phyloP scores from a whole-genome alignment of 1,140 invertebrate genomes.

The Drosophila suzukii region DNA sequence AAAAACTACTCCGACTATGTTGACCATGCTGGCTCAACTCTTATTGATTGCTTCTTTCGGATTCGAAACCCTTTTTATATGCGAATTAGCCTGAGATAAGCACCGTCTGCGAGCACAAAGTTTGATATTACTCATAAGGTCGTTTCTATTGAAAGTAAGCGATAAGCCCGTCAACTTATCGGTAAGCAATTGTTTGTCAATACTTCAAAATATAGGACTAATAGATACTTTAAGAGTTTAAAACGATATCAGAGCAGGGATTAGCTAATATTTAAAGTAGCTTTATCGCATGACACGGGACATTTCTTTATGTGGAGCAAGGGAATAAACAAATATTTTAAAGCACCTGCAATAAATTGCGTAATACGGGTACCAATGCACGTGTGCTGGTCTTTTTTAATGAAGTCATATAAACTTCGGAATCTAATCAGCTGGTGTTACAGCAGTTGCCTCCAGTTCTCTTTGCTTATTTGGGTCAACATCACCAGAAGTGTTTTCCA shows the following conservation, averaged over 20 bases:
- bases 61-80: conserved; percentile 7
- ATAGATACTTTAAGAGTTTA: not conserved
- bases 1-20: conserved; percentile 6
- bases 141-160: not conserved
- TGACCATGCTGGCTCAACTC: conserved; percentile 7
- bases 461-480: not conserved
- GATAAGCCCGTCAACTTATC: not conserved
- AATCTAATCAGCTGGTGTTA: not conserved
- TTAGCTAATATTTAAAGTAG: not conserved
- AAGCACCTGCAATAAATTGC: not conserved
- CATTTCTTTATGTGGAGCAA: not conserved
- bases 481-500: too few relatives aligned
- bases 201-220: not conserved
- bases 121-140: not conserved
- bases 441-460: not conserved
- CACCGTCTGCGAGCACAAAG: not conserved
- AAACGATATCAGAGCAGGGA: not conserved
- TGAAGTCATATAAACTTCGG: not conserved
- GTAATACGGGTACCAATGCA: not conserved
- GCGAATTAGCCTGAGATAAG: conserved; percentile 11
- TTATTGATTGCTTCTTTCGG: not conserved
- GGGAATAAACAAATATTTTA: not conserved
- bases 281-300: not conserved
- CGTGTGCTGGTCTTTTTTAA: not conserved
- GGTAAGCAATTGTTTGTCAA: not conserved